Evolutionary conservation across 2,113 vertebrate species (phyloP).

Genomic region (Cyprinodon tularosa): DNA sequence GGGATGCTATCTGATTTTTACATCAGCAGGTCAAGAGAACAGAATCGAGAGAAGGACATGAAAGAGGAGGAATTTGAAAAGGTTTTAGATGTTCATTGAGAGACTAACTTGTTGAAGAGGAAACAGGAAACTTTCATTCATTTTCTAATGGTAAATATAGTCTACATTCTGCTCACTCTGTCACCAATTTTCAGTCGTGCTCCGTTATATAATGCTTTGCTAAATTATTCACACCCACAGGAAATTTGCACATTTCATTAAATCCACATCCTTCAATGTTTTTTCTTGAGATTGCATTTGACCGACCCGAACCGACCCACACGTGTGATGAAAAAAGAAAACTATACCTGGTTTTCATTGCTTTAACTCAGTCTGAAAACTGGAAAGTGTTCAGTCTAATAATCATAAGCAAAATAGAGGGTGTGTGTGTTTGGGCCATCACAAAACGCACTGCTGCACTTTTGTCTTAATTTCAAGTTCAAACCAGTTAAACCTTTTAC

Average conservation of each 20-base stretch:
- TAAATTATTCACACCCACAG: not conserved
- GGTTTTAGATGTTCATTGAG: slow-evolving; percentile 33
- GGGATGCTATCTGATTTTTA: slow-evolving; percentile 44
- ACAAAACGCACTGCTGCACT: not conserved
- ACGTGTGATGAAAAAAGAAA: too few relatives aligned
- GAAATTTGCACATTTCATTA: not conserved
- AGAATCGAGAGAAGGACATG: slow-evolving; percentile 23
- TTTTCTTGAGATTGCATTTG: not conserved
- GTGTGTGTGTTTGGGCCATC: not conserved
- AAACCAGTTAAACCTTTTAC: not conserved
- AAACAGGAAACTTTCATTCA: slow-evolving; percentile 7
- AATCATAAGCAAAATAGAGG: not conserved
- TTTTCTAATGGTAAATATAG: not conserved
- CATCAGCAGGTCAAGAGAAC: slow-evolving; percentile 59
- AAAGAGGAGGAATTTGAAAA: slow-evolving; percentile 41
- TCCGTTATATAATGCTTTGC: not conserved
- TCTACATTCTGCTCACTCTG: not conserved
- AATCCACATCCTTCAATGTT: not conserved
- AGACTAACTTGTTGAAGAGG: slow-evolving; percentile 3
- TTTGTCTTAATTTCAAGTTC: too few relatives aligned
- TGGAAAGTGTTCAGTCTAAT: not conserved
- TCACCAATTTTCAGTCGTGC: not conserved
- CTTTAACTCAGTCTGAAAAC: too few relatives aligned
- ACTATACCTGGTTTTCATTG: not conserved
- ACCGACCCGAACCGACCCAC: not conserved